Evolutionary conservation across 2,113 vertebrate species (phyloP).

Genomic region (Oostethus manadensis): DNA sequence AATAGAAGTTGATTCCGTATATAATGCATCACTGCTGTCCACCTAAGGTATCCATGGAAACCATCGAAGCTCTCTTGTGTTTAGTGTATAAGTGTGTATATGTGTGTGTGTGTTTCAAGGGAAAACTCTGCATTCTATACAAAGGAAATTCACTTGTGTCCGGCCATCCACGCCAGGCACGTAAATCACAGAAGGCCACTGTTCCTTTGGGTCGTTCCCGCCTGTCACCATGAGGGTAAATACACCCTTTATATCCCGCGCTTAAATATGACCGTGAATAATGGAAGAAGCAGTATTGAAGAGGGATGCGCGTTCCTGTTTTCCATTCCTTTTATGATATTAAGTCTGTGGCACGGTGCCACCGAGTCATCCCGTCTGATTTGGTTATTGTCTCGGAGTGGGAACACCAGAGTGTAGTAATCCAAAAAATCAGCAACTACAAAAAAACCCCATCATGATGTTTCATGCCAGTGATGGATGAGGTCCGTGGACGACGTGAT

Average conservation of each 20-base stretch:
- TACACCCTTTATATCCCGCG: slow-evolving; percentile 39
- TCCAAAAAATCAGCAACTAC: slow-evolving; percentile 29
- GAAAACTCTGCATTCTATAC: slow-evolving; percentile 47
- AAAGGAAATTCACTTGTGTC: slow-evolving; percentile 48
- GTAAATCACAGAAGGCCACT: slow-evolving; percentile 50
- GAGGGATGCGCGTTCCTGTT: slow-evolving; percentile 23
- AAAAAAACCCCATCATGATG: slow-evolving; percentile 4
- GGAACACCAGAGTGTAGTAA: slow-evolving; percentile 18
- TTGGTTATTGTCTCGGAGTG: slow-evolving; percentile 27
- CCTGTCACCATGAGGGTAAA: slow-evolving; percentile 55
- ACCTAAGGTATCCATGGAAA: no score
- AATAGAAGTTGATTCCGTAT: no score
- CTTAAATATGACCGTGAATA: slow-evolving; percentile 51
- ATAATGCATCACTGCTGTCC: no score
- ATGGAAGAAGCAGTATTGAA: slow-evolving; percentile 39
- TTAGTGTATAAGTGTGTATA: background rate
- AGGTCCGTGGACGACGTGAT: background rate
- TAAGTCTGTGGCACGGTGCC: slow-evolving; percentile 19
- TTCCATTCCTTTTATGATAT: slow-evolving; percentile 25
- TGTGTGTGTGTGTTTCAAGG: slow-evolving; percentile 35
- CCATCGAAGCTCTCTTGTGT: background rate
- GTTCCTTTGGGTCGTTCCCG: slow-evolving; percentile 30
- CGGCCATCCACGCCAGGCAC: slow-evolving; percentile 56
- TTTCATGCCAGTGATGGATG: slow-evolving; percentile 36
- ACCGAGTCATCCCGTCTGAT: slow-evolving; percentile 38